Evolutionary conservation across 1,140 invertebrate genomes (phyloP).

Genomic region (Sarcophaga bullata): DNA sequence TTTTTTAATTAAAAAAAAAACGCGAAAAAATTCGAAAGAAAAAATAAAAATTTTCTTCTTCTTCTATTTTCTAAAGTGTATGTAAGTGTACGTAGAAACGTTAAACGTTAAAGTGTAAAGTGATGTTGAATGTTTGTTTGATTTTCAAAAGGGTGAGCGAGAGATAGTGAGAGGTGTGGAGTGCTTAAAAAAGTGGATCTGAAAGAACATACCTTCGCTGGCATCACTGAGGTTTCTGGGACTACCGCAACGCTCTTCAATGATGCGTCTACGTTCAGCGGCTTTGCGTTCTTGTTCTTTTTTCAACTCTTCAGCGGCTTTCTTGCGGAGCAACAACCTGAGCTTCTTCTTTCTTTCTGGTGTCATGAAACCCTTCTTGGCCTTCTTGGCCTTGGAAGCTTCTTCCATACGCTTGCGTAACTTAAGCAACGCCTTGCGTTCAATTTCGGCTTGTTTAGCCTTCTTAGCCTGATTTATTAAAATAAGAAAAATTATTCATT

Average conservation of each 20-base stretch:
- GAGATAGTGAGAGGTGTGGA: constrained; percentile 9
- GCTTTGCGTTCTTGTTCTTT: constrained; percentile 99
- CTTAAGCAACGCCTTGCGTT: constrained; percentile 89
- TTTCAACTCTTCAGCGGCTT: constrained; percentile 99
- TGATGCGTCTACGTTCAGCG: constrained; percentile 96
- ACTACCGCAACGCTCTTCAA: constrained; percentile 93
- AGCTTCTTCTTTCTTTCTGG: constrained; percentile 98
- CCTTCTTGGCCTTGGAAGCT: constrained; percentile 93
- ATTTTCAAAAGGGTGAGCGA: not conserved
- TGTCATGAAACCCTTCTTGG: constrained; percentile 98
- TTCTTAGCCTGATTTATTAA: constrained; percentile 79
- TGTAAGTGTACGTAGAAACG: not conserved
- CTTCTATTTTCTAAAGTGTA: not conserved
- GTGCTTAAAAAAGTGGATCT: constrained; percentile 32
- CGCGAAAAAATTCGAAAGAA: not conserved
- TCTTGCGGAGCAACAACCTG: constrained; percentile 97
- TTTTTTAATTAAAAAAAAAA: not conserved
- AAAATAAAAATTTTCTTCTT: not conserved
- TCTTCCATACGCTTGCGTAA: constrained; percentile 96
- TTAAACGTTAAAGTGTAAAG: not conserved
- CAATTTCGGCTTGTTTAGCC: constrained; percentile 93
- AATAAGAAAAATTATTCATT: constrained; percentile 17
- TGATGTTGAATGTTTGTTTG: not conserved
- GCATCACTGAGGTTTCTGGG: constrained; percentile 89
- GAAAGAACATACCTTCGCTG: constrained; percentile 81